Evolutionary conservation across 2,113 vertebrate species (phyloP).

Genomic region (Mola mola): DNA sequence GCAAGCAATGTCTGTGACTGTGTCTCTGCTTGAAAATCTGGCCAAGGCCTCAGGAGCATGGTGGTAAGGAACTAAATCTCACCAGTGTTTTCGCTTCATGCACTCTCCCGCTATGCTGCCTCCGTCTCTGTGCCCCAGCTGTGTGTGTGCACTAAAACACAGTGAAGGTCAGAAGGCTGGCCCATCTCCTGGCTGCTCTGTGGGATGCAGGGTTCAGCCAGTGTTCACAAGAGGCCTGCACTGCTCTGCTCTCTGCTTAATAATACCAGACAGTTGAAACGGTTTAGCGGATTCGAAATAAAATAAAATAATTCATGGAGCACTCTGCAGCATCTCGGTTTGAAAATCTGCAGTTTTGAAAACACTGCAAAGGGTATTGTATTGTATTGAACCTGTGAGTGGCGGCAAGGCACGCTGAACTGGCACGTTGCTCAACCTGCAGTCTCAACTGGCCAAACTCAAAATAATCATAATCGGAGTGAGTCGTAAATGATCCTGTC

Average conservation of each 20-base stretch:
- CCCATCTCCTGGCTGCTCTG: conserved; percentile 5
- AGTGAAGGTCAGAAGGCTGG: conserved; percentile 13
- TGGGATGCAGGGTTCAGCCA: conserved; percentile 17
- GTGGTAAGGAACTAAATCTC: no score
- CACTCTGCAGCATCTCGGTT: not conserved
- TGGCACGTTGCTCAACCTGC: conserved; percentile 9
- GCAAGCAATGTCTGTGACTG: not conserved
- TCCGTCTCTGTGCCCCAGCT: no score
- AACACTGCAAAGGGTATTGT: no score
- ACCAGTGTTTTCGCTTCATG: no score
- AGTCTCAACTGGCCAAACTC: no score
- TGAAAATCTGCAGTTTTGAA: not conserved
- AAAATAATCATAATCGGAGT: no score
- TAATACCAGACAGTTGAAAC: not conserved
- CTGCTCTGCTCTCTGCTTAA: conserved; percentile 18
- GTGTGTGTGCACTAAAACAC: conserved; percentile 9
- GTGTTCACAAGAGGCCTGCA: conserved; percentile 22
- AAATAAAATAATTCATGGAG: not conserved
- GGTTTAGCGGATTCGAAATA: not conserved
- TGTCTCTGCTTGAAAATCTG: not conserved
- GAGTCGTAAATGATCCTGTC: not conserved
- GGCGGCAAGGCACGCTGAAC: conserved; percentile 1
- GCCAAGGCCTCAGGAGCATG: no score
- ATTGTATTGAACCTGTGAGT: not conserved
- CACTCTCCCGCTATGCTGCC: no score